Evolutionary conservation across 1,140 invertebrate species (phyloP), one percentile per base, ranked within the genome.

Genomic region (Drosophila fuyamai): DNA sequence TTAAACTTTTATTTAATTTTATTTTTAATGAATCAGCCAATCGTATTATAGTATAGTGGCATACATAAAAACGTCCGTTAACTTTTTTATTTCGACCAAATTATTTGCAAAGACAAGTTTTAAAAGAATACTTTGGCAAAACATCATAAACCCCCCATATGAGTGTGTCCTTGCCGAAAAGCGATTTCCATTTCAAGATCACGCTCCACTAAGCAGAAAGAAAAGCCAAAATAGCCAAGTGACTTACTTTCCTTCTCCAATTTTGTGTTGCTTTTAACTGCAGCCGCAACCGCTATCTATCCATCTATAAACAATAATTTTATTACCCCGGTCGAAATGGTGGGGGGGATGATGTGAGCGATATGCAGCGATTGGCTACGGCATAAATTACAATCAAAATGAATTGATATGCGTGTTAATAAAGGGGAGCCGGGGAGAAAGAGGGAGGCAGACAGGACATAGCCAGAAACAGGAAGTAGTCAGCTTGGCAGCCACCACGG

Each of bases 391-490:
- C 80, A 88, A 89, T 88, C 84, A 89, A 83, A 89, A 83, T 89
- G 83, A 88, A 88, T 88, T 88, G 84, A 88, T 88, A 88, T 88
- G 83, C 83, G 83, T 88, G 83, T 88, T 88, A 88, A 88, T 88
- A 88, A 88, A 89, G 76, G 51, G 38, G 67, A 47, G 38, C 29
- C 46, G 57, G 47, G 46, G n/a, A 7, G 5, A 35, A 12, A 10
- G 36, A 41, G 43, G n/a, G 38, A 9, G 36, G 9, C 40, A 62
- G 35, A 46, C 43, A 59, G 51, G 23, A 59, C 43, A 9, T 23
- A 43, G 68, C 41, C 56, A 35, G 60, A 72, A 66, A 60, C 76
- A 89, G 76, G 72, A 73, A 73, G 84, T 83, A 79, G 65, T 36
- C 79, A 77, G 76, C 66, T 88, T 73, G 76, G 79, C 67, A 83